Conservation (phyloP, 2,113 vertebrate species). For the Lepisosteus oculatus region DNA sequence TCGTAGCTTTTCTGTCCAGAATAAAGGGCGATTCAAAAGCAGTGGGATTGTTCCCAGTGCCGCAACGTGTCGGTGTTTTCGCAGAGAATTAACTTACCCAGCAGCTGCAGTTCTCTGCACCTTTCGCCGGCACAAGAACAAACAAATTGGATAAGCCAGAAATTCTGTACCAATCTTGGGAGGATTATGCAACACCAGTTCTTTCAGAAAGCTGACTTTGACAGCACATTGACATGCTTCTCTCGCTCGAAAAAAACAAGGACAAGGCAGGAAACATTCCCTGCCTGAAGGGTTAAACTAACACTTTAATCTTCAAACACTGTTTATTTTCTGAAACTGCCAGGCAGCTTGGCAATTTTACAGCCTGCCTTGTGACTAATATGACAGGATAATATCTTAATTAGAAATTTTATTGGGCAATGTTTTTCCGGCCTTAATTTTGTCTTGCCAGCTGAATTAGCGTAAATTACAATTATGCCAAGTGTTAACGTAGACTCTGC, state of each 20-base stretch:
- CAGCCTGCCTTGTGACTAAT: slow-evolving; percentile 17
- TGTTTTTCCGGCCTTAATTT: slow-evolving; percentile 32
- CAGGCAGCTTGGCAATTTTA: slow-evolving; percentile 26
- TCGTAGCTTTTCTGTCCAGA: no score
- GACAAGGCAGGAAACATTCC: slow-evolving; percentile 27
- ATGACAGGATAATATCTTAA: slow-evolving; percentile 35
- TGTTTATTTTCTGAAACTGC: slow-evolving; percentile 46
- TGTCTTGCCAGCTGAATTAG: slow-evolving; percentile 40
- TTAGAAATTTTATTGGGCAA: slow-evolving; percentile 30
- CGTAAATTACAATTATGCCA: slow-evolving; percentile 33
- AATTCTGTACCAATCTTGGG: no score
- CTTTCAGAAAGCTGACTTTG: neutral
- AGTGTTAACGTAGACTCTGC: slow-evolving; percentile 2
- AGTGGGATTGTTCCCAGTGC: no score
- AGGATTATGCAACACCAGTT: neutral
- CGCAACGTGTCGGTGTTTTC: no score
- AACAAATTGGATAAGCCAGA: no score
- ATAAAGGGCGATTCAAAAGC: no score
- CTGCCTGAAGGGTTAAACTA: slow-evolving; percentile 31
- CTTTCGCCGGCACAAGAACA: no score
- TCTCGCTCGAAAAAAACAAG: neutral
- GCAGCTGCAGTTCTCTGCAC: no score
- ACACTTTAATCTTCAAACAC: slow-evolving; percentile 42
- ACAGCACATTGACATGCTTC: neutral
- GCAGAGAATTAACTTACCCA: no score